Evolutionary conservation across 2,113 vertebrate genomes (phyloP).

Genomic region (Sinocyclocheilus anshuiensis): DNA sequence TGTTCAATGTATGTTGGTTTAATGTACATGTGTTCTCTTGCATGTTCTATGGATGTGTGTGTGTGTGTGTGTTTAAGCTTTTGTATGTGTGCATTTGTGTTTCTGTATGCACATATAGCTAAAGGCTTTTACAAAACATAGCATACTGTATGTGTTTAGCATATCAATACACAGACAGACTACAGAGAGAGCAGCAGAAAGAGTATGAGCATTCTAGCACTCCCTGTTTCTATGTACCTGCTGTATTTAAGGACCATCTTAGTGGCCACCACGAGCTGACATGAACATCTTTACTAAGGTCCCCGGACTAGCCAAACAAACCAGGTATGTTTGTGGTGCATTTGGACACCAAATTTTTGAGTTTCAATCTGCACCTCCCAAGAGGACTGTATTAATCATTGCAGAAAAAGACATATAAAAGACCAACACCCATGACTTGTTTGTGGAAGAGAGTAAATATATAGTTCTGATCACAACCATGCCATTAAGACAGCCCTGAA

Average conservation of each 20-base stretch:
- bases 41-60: neutral
- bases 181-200: constrained; percentile 59
- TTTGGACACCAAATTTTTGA: constrained; percentile 11
- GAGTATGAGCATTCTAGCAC: constrained; percentile 71
- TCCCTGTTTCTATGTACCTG: constrained; percentile 49
- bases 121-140: constrained; percentile 40
- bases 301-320: constrained; percentile 77
- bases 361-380: neutral
- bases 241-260: constrained; percentile 76
- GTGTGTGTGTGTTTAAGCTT: constrained; percentile 7
- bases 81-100: constrained; percentile 1
- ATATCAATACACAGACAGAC: constrained; percentile 70
- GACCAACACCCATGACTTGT: neutral
- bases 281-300: constrained; percentile 81
- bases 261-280: constrained; percentile 70
- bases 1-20: constrained; percentile 11
- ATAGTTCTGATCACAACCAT: neutral
- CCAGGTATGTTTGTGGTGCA: constrained; percentile 71
- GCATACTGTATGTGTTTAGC: constrained; percentile 65
- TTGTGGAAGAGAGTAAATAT: neutral
- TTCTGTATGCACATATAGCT: constrained; percentile 9
- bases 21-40: neutral
- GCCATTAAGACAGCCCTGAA: neutral
- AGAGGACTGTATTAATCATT: neutral
- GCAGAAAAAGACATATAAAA: neutral